Base-by-base conservation (phyloP, 1,140 invertebrate species). In the Leptinotarsa texana region DNA sequence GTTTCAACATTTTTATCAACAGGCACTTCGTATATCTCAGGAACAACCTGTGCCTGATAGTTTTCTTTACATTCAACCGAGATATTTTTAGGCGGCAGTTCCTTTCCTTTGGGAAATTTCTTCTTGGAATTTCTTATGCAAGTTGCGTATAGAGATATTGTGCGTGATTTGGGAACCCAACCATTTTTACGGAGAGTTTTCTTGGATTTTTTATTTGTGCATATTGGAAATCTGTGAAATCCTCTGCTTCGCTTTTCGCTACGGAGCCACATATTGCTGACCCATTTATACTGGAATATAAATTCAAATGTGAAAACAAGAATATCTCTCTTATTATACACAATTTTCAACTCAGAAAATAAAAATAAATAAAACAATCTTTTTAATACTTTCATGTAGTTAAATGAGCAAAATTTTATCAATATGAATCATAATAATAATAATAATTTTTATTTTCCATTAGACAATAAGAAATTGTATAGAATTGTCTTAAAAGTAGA, bases 1-100 rank as follows among this genome's bases (percentile, higher is more conserved):
- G 18, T 74, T 49, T 74, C 72, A 72, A 76, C 73, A 49, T 68
- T 76, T 74, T 47, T 48, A 18, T 73, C 67, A 57, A 33, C 74
- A 24, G n/a, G 21, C 70, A 75, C 75, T 67, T 82, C 76, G 51
- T 79, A 82, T 24, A 83, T 73, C 70, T 84, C 80, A 65, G 83
- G 83, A 63, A 84, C 82, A 22, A 84, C 71, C 78, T 83, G 82
- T 33, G 78, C 79, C 77, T 82, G 80, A 49, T 81, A 82, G 68
- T 83, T 82, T 76, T 83, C 83, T 75, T 83, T 84, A 63, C 80
- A 79, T 75, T 83, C 80, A 21, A 82, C 81, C 18, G 73, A 51
- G 61, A 70, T 6, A 61, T 69, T 72, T 72, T 72, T 67, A 22
- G 62, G 18, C 21, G 18, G n/a, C 33, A 62, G 62, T 73, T 80